Evolutionary conservation across 2,797 vertebrate genomes (phyloP).

Genomic region (Galago senegalensis): DNA sequence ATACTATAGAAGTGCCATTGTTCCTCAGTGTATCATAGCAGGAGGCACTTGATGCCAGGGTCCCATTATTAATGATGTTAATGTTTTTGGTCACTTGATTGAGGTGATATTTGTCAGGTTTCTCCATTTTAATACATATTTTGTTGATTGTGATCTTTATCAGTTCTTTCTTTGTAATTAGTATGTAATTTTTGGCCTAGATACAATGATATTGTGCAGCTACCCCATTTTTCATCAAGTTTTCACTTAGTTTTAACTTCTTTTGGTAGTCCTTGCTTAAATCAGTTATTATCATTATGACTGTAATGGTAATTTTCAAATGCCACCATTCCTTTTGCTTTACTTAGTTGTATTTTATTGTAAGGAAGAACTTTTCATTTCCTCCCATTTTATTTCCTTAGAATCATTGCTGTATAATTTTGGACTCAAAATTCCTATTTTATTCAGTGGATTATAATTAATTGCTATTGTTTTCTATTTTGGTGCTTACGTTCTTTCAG

Average conservation of each 20-base stretch:
- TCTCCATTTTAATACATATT: conserved; percentile 5
- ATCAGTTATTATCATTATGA: background rate
- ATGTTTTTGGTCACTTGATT: background rate
- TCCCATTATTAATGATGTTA: background rate
- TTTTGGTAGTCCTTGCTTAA: background rate
- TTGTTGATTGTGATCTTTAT: conserved; percentile 43
- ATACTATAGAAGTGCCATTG: background rate
- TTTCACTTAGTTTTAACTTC: background rate
- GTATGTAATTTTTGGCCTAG: conserved; percentile 33
- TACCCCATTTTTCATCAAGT: background rate
- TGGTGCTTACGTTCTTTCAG: background rate
- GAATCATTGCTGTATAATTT: background rate
- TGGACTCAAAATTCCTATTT: background rate
- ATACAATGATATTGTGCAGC: background rate
- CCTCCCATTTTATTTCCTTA: background rate
- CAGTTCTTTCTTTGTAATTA: background rate
- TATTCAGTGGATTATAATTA: background rate
- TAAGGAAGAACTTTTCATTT: background rate
- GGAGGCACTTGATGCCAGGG: background rate
- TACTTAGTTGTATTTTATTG: background rate
- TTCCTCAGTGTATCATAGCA: background rate
- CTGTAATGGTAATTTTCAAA: conserved; percentile 2
- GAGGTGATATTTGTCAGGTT: background rate
- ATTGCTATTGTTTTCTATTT: background rate
- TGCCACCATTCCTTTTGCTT: background rate